phyloP scores from a whole-genome alignment of 2,113 vertebrate genomes.

The Phodopus roborovskii region DNA sequence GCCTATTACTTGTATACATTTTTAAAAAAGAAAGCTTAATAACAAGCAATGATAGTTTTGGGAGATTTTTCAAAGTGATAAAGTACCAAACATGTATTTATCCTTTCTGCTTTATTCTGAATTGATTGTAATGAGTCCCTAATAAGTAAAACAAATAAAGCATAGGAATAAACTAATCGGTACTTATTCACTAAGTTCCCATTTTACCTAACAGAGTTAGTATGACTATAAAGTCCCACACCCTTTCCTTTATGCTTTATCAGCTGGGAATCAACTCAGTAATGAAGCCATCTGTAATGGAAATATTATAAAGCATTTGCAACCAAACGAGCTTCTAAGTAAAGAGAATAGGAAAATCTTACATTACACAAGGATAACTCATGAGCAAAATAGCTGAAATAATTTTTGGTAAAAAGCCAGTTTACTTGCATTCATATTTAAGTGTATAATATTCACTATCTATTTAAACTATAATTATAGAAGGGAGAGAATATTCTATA shows the following conservation, averaged over 20 bases:
- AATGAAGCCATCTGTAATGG: slow-evolving; percentile 27
- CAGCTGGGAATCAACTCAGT: slow-evolving; percentile 45
- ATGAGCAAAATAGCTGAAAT: slow-evolving; percentile 47
- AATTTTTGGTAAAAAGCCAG: slow-evolving; percentile 18
- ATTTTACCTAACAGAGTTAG: slow-evolving; percentile 43
- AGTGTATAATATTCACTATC: slow-evolving; percentile 37
- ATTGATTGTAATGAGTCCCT: slow-evolving; percentile 29
- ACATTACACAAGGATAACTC: slow-evolving; percentile 40
- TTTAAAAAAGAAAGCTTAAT: slow-evolving; percentile 32
- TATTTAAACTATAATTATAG: slow-evolving; percentile 21
- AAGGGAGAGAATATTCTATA: background rate
- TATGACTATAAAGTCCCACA: background rate
- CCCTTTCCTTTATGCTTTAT: slow-evolving; percentile 9
- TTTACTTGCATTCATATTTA: slow-evolving; percentile 24
- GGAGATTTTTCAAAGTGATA: slow-evolving; percentile 15
- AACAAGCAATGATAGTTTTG: slow-evolving; percentile 51
- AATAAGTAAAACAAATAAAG: background rate
- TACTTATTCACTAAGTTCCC: background rate
- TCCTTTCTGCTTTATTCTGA: slow-evolving; percentile 40
- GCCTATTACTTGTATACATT: background rate
- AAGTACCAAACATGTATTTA: background rate
- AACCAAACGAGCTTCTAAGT: background rate
- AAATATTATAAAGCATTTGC: slow-evolving; percentile 55
- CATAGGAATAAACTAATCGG: background rate
- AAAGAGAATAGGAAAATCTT: slow-evolving; percentile 42